Base-by-base conservation (phyloP, 1,140 invertebrate species). In the Sweltsa coloradensis region DNA sequence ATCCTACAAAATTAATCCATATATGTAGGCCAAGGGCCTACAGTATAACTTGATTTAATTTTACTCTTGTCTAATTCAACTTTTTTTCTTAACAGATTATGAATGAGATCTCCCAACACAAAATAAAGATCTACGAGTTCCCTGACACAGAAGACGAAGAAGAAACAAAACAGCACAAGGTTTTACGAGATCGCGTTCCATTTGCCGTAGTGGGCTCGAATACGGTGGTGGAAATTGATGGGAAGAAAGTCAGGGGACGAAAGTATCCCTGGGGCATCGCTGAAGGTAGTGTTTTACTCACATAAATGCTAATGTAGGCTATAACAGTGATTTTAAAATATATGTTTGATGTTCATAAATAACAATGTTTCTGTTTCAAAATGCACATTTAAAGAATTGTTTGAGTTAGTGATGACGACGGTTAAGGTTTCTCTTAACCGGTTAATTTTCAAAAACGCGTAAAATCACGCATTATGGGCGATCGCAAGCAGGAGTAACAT, bases 181-280 rank as follows among this genome's bases (percentile, higher is more conserved):
- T 78, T 53, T 65, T 95, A 50, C 78, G 84, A 52, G 79, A 82
- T 41, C 74, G 89, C 58, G 87, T 98, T 39, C 97, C 97, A 44
- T 99, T 99, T 69, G 96, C 96, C 14, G 92, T 99, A 21, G 92
- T 99, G n/a, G 96, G 96, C 25, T 95, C 94, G 50, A 99, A 99
- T 65, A 83, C 85, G 14, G 83, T 97, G 16, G 81, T 96, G 41
- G 93, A 97, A 66, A 69, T 80, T 19, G 87, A 94, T 50, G 87
- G 87, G 11, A 83, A 82, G 55, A 89, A 89, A 66, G 64, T 93
- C 2, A 73, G 93, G 34, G 94, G 91, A 14, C 73, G 95, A 55
- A 89, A 90, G 62, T 99, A 98, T 72, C 94, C 95, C 5, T 99
- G 95, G 95, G 96, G 96, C 45, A 72, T 94, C 31, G 96, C 95